Evolutionary conservation across 2,797 vertebrate genomes (phyloP).

Genomic region (Tokudaia muenninki): DNA sequence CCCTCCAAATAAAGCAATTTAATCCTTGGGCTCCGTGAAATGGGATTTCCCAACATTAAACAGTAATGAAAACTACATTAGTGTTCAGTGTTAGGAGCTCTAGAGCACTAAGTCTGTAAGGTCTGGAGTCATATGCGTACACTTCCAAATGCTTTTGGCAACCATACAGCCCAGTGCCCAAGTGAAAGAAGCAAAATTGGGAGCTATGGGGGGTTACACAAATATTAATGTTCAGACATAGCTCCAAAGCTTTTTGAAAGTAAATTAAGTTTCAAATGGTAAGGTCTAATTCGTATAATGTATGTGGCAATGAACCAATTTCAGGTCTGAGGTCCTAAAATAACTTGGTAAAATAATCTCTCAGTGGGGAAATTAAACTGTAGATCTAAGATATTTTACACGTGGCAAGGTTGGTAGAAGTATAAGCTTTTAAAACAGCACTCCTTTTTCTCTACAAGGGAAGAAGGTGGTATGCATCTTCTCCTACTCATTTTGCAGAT

Average conservation of each 20-base stretch:
- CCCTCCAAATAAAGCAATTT: constrained; percentile 75
- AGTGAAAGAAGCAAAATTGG: constrained; percentile 25
- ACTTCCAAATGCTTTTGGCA: constrained; percentile 68
- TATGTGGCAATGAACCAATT: constrained; percentile 57
- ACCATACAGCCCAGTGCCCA: not conserved
- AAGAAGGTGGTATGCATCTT: not conserved
- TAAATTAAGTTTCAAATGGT: constrained; percentile 70
- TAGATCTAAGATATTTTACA: constrained; percentile 29
- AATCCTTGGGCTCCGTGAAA: constrained; percentile 72
- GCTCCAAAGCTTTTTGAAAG: constrained; percentile 63
- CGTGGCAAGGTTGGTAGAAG: not conserved
- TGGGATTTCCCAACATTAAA: constrained; percentile 75
- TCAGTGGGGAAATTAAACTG: not conserved
- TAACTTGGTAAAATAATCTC: constrained; percentile 60
- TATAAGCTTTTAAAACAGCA: constrained; percentile 35
- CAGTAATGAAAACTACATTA: constrained; percentile 78
- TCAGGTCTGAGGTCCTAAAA: constrained; percentile 62
- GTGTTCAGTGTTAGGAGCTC: constrained; percentile 59
- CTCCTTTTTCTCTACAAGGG: not conserved
- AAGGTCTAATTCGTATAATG: constrained; percentile 72
- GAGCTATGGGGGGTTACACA: not conserved
- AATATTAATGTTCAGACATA: constrained; percentile 52
- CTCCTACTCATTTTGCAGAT: not conserved
- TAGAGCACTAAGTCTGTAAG: constrained; percentile 51
- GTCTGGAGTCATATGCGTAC: constrained; percentile 43